phyloP scores from a whole-genome alignment of 2,888 invertebrate species.

The Caenorhabditis sp. region DNA sequence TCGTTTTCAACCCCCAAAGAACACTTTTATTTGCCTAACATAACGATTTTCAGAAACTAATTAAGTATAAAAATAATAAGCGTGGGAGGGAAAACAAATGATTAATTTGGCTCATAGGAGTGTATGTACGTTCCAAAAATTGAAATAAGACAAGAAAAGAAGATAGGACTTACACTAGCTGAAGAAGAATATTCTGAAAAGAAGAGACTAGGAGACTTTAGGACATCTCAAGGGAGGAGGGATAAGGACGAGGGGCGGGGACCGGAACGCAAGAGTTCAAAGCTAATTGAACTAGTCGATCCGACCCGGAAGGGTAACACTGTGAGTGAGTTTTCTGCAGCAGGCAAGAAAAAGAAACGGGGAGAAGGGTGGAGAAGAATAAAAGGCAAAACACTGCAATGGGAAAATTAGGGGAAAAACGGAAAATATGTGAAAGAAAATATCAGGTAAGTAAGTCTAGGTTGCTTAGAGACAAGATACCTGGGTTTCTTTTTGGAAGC shows the following conservation, averaged over 20 bases:
- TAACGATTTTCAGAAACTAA: neutral
- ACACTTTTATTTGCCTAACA: neutral
- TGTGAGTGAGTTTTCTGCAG: neutral
- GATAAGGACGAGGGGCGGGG: neutral
- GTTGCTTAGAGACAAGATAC: too few species aligned
- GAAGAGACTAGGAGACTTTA: neutral
- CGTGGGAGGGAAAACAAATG: neutral
- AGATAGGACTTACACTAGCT: too few species aligned
- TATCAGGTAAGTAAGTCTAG: too few species aligned
- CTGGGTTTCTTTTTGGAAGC: too few species aligned
- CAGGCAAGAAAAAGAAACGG: too few species aligned
- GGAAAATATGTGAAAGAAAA: too few species aligned
- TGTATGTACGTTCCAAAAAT: too few species aligned
- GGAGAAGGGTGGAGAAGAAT: too few species aligned
- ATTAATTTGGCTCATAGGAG: slow-evolving; percentile 22
- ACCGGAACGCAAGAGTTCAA: slow-evolving; percentile 2
- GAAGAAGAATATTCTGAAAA: neutral
- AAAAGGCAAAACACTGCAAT: too few species aligned
- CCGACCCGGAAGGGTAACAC: neutral
- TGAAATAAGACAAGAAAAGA: neutral
- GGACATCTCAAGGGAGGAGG: neutral
- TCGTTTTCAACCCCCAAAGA: neutral
- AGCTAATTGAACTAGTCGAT: slow-evolving; percentile 6
- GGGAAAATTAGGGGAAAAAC: too few species aligned
- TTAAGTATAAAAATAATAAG: neutral